Conservation (phyloP, 2,797 vertebrate species). For the Falco biarmicus region DNA sequence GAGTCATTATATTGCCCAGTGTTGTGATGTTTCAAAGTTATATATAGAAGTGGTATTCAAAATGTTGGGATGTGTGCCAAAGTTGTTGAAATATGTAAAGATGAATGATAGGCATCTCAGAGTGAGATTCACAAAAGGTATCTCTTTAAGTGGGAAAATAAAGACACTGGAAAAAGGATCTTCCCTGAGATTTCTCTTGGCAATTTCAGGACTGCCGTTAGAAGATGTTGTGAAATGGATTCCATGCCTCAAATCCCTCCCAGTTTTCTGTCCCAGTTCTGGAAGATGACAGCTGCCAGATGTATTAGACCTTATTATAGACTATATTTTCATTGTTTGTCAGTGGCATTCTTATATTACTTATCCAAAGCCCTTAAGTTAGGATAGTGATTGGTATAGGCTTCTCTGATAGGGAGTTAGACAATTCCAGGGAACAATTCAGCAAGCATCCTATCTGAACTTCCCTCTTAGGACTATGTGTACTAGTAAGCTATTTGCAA, state of each 20-base stretch:
- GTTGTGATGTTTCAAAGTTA: not conserved
- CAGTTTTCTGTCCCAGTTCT: not conserved
- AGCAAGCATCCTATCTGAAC: not conserved
- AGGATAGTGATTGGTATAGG: not conserved
- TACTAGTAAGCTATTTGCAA: not conserved
- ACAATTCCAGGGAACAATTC: not conserved
- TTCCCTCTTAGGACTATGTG: not conserved
- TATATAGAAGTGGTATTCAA: not conserved
- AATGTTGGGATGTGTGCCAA: not conserved
- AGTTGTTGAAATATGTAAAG: not conserved
- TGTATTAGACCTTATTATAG: not conserved
- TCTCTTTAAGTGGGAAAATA: not conserved
- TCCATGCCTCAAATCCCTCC: not conserved
- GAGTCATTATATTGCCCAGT: not conserved
- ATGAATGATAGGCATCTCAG: not conserved
- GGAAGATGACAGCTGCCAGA: not conserved
- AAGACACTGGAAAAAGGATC: not conserved
- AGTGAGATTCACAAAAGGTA: not conserved
- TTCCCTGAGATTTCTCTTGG: not conserved
- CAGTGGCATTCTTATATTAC: not conserved
- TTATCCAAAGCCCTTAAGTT: not conserved
- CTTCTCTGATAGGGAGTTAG: not conserved
- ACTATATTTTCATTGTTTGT: not conserved
- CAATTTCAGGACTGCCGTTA: not conserved
- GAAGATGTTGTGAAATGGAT: not conserved